These are phyloP conservation scores for Engystomops pustulosus DNA, from an alignment of 2,113 vertebrate species.

Conservation along the genomic window DNA sequence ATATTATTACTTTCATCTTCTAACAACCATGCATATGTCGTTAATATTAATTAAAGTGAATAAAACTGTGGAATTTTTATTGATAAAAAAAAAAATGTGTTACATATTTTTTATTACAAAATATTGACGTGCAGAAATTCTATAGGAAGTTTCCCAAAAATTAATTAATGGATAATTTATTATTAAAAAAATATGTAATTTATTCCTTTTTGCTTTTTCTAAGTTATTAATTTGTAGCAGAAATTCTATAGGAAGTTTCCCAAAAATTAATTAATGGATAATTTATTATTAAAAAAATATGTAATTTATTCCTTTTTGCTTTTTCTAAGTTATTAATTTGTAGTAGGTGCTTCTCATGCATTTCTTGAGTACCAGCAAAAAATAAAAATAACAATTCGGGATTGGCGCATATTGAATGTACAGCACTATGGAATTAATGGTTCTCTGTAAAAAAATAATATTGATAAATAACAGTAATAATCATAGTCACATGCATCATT, in stretches of 20 bases:
- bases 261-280: not conserved
- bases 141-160: not conserved
- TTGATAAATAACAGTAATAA: too few species aligned
- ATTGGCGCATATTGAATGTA: too few species aligned
- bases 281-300: too few species aligned
- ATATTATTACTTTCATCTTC: not conserved
- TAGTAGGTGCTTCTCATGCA: too few species aligned
- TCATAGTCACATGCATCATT: too few species aligned
- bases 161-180: not conserved
- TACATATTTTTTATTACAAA: not conserved
- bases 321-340: not conserved
- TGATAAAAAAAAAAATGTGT: too few species aligned
- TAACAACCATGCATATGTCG: not conserved
- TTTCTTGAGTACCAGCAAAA: too few species aligned
- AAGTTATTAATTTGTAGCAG: not conserved
- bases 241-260: not conserved
- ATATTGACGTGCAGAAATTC: not conserved
- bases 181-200: too few species aligned
- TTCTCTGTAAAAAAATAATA: too few species aligned
- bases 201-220: not conserved
- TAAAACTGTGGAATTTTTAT: not conserved
- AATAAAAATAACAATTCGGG: too few species aligned
- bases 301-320: not conserved
- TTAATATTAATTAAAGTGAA: constrained; percentile 8
- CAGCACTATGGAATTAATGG: too few species aligned